Conservation (phyloP, 2,797 vertebrate genomes). For the Falco novaeseelandiae region DNA sequence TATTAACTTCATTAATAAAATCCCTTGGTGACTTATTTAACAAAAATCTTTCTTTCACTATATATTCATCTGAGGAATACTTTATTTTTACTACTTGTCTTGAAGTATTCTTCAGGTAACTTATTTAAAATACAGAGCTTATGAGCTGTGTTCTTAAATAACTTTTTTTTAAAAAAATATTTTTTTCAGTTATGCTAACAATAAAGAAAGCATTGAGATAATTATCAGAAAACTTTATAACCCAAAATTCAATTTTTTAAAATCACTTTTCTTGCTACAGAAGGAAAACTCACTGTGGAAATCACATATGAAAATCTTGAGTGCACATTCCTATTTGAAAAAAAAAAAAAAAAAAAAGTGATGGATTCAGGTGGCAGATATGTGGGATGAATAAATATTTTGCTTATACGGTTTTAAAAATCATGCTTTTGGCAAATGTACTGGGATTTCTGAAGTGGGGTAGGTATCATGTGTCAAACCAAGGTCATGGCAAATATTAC, state of each 20-base stretch:
- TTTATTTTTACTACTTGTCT: not conserved
- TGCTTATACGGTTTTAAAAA: not conserved
- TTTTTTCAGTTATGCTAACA: not conserved
- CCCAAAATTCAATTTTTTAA: not conserved
- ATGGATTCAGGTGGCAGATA: not conserved
- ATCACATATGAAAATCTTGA: not conserved
- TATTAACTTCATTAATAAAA: not conserved
- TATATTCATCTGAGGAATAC: not conserved
- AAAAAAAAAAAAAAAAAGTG: not conserved
- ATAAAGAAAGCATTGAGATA: not conserved
- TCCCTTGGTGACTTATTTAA: not conserved
- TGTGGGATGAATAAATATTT: not conserved
- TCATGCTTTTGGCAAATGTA: not conserved
- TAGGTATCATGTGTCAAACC: not conserved
- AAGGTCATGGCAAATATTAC: not conserved
- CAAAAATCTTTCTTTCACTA: not conserved
- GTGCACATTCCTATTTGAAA: not conserved
- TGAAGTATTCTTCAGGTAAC: not conserved
- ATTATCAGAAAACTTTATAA: not conserved
- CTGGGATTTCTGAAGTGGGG: not conserved
- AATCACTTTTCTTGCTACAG: not conserved
- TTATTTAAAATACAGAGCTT: not conserved
- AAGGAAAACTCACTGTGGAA: not conserved
- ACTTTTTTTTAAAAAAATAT: not conserved
- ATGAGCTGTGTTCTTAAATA: not conserved